These are phyloP conservation scores for Dicyrtoma fusca DNA, from an alignment of 2,888 invertebrate species.

Conservation along the genomic window DNA sequence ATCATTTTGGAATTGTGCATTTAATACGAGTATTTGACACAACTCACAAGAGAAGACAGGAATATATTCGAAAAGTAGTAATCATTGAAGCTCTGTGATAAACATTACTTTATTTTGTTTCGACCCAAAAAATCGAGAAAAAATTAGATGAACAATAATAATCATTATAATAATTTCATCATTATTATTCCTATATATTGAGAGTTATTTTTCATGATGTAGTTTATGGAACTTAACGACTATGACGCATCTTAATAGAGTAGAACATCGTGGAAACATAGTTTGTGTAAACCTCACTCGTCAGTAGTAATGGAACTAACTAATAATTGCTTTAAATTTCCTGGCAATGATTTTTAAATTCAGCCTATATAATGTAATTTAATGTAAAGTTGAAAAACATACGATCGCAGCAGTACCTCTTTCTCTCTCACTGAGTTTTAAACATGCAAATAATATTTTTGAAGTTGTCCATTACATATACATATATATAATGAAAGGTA, in stretches of 20 bases:
- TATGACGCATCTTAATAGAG: not conserved
- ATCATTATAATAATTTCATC: too few species aligned
- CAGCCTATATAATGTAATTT: too few species aligned
- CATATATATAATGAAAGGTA: not conserved
- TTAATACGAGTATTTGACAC: too few species aligned
- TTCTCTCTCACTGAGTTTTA: too few species aligned
- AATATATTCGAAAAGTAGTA: too few species aligned
- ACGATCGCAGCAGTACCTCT: too few species aligned
- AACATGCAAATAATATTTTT: not conserved
- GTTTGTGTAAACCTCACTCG: conserved; percentile 18
- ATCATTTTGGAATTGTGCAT: too few species aligned
- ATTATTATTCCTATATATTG: conserved; percentile 6
- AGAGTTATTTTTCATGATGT: conserved; percentile 13
- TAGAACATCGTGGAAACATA: conserved; percentile 15
- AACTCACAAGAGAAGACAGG: too few species aligned
- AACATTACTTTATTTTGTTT: conserved; percentile 17
- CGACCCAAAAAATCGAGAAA: conserved; percentile 9
- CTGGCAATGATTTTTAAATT: conserved; percentile 20
- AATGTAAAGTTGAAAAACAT: too few species aligned
- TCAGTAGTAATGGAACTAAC: conserved; percentile 14
- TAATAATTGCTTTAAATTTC: conserved; percentile 12
- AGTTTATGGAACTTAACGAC: not conserved
- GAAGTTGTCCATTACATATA: not conserved
- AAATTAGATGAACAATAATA: conserved; percentile 15
- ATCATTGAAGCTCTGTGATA: conserved; percentile 5